These are phyloP conservation scores for Pangasius sanitwongsei DNA, from an alignment of 2,797 vertebrate species.

Conservation along the genomic window DNA sequence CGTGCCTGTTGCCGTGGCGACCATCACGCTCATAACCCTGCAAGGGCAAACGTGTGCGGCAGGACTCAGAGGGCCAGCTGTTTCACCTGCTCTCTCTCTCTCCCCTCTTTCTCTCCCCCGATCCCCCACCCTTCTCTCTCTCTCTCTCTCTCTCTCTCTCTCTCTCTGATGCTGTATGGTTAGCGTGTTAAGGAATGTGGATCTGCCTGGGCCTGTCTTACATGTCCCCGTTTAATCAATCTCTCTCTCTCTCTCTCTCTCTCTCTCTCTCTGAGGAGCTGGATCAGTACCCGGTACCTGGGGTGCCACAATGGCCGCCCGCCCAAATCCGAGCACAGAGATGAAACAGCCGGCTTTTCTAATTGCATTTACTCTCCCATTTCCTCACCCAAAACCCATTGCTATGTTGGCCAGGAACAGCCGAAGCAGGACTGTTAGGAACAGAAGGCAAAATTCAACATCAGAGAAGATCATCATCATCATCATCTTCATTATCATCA, in stretches of 20 bases:
- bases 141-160: constrained; percentile 25
- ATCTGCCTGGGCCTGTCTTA: constrained; percentile 43
- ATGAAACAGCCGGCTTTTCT: constrained; percentile 9
- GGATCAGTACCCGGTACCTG: neutral
- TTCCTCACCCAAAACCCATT: neutral
- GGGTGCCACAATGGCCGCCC: constrained; percentile 17
- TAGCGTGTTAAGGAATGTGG: constrained; percentile 73
- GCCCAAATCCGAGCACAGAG: constrained; percentile 8
- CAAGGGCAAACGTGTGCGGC: constrained; percentile 77
- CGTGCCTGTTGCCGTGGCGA: constrained; percentile 76
- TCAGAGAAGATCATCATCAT: neutral
- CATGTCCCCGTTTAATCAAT: constrained; percentile 28
- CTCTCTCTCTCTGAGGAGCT: neutral
- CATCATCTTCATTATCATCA: neutral
- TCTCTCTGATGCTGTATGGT: constrained; percentile 60
- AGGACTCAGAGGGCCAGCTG: constrained; percentile 76
- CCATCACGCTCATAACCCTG: constrained; percentile 83
- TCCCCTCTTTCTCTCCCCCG: neutral
- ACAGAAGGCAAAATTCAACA: neutral
- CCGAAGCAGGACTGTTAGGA: neutral
- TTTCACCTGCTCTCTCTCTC: constrained; percentile 63
- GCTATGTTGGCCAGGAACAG: neutral
- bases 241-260: constrained; percentile 1
- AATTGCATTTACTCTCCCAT: constrained; percentile 16
- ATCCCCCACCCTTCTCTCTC: constrained; percentile 14